Evolutionary conservation across 1,140 invertebrate genomes (phyloP).

Genomic region (Neelides sp.): DNA sequence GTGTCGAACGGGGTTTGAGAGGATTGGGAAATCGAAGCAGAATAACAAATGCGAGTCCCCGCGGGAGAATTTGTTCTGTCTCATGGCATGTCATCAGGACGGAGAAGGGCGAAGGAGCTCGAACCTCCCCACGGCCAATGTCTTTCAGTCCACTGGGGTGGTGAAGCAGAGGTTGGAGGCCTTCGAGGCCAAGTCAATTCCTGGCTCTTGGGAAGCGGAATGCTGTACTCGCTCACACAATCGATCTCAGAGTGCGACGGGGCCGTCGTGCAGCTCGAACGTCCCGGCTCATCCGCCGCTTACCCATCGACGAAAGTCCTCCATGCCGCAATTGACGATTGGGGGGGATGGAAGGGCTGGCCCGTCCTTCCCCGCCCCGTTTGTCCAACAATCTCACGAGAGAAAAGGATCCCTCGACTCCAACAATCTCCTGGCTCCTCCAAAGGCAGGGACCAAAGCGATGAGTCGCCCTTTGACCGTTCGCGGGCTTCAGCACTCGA

Average conservation of each 20-base stretch:
- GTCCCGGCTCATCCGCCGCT: slow-evolving; percentile 3
- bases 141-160: slow-evolving; percentile 15
- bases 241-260: slow-evolving; percentile 21
- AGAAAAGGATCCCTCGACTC: slow-evolving; percentile 27
- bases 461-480: slow-evolving; percentile 19
- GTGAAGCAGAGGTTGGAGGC: slow-evolving; percentile 25
- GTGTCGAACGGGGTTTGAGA: slow-evolving; percentile 10
- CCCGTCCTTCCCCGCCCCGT: too few relatives aligned
- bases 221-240: slow-evolving; percentile 16
- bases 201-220: slow-evolving; percentile 11
- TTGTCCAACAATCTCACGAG: too few relatives aligned
- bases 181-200: slow-evolving; percentile 25
- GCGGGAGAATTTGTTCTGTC: not conserved
- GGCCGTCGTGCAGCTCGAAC: slow-evolving; percentile 9
- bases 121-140: not conserved
- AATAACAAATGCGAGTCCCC: slow-evolving; percentile 4
- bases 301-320: slow-evolving; percentile 20
- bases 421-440: slow-evolving; percentile 16
- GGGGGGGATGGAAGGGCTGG: too few relatives aligned
- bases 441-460: too few relatives aligned
- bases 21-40: too few relatives aligned
- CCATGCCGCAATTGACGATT: slow-evolving; percentile 22
- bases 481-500: slow-evolving; percentile 16
- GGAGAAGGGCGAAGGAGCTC: not conserved
- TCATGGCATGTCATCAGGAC: too few relatives aligned